These are phyloP conservation scores for Pygoscelis adeliae DNA, from an alignment of 2,113 vertebrate species.

Conservation along the genomic window DNA sequence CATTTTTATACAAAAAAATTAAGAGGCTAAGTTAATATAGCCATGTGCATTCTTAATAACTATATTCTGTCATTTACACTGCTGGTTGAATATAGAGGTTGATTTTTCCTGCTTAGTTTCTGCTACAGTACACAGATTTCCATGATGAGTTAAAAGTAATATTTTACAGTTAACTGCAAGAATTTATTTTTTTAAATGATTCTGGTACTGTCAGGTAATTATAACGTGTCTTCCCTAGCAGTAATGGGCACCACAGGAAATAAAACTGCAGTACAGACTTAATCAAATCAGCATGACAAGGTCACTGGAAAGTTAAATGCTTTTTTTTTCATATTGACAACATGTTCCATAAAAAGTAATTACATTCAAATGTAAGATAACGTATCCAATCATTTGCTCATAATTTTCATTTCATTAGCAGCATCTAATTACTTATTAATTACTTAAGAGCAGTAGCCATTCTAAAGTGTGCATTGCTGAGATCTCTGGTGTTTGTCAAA, in stretches of 20 bases:
- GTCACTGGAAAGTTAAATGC: constrained; percentile 67
- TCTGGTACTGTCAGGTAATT: constrained; percentile 52
- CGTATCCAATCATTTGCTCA: background rate
- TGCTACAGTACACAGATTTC: background rate
- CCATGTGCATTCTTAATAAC: background rate
- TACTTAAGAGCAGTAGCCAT: constrained; percentile 29
- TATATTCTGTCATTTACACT: background rate
- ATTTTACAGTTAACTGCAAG: constrained; percentile 15
- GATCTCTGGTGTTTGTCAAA: background rate
- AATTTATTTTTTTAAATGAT: background rate
- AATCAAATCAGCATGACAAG: constrained; percentile 71
- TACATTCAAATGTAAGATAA: constrained; percentile 23
- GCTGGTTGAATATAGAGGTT: background rate
- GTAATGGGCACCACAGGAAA: constrained; percentile 61
- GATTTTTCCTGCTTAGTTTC: background rate
- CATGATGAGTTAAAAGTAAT: background rate
- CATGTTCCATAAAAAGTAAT: constrained; percentile 2
- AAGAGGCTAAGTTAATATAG: background rate
- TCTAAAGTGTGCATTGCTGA: background rate
- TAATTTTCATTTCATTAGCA: constrained; percentile 49
- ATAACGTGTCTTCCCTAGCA: constrained; percentile 45
- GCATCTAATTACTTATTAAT: constrained; percentile 48
- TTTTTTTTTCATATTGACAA: background rate
- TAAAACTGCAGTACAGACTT: constrained; percentile 49
- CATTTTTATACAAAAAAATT: background rate